Percentiles rank a stretch among this genome's conserved stretches.
Evolutionary conservation across 1,140 invertebrate genomes (phyloP).

Genomic region (Nilaparvata lugens): DNA sequence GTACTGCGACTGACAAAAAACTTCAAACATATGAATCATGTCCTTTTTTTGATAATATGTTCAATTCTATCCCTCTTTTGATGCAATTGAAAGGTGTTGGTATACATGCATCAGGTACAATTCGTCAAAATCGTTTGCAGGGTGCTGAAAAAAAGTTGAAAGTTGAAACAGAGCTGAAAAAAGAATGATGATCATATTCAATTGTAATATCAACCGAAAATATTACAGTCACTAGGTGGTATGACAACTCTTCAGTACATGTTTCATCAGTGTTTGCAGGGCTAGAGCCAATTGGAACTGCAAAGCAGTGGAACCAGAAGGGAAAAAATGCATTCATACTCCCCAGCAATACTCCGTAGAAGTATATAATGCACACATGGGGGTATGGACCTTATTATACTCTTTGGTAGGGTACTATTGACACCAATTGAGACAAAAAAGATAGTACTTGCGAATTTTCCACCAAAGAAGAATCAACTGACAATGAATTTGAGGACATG

Average conservation of each 20-base stretch:
- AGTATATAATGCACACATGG: slow-evolving; percentile 19
- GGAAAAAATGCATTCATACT: slow-evolving; percentile 23
- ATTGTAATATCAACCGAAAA: slow-evolving; percentile 17
- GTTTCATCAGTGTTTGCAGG: not conserved
- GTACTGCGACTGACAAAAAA: slow-evolving; percentile 12
- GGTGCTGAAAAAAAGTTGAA: too few relatives aligned
- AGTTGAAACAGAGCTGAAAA: too few relatives aligned
- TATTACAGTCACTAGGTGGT: slow-evolving; percentile 21
- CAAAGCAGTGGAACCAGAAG: slow-evolving; percentile 17
- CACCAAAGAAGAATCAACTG: too few relatives aligned
- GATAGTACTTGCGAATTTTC: slow-evolving; percentile 25
- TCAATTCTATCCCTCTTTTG: slow-evolving; percentile 7
- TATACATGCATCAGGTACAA: too few relatives aligned
- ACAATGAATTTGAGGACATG: too few relatives aligned
- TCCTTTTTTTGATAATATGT: slow-evolving; percentile 22
- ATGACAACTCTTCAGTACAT: slow-evolving; percentile 21
- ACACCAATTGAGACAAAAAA: slow-evolving; percentile 19
- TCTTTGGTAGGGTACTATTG: slow-evolving; percentile 24
- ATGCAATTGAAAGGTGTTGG: too few relatives aligned
- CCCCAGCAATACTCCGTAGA: slow-evolving; percentile 19
- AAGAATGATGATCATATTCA: slow-evolving; percentile 10
- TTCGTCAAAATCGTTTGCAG: too few relatives aligned
- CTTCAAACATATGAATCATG: slow-evolving; percentile 16
- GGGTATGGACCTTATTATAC: slow-evolving; percentile 29
- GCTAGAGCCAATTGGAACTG: slow-evolving; percentile 12